Evolutionary conservation across 2,888 invertebrate species (phyloP), one percentile per base, ranked within the genome.

Genomic region (Caenorhabditis sp.): DNA sequence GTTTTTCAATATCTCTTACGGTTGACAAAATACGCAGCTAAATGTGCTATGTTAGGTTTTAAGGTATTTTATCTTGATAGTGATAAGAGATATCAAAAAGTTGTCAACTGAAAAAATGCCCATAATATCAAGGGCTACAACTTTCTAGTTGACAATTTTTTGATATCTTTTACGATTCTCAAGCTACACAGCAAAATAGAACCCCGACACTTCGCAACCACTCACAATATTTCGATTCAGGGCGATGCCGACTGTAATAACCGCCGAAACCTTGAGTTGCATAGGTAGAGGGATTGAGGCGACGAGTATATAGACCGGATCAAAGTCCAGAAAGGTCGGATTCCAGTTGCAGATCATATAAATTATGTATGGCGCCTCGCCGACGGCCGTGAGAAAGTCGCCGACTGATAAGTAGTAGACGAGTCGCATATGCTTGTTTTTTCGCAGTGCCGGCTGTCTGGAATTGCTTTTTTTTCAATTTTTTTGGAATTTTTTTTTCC

Each of bases 191-290:
- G 58, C 84, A 80, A 83, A 83, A 83, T 83, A 78, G 85, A 85
- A 85, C 85, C 80, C 72, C 50, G 85, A 84, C 85, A 85, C 87
- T 87, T 84, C 85, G 83, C 87, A 84, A 86, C 84, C 84, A 68
- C 78, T 71, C 35, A 71, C 79, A 11, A 80, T 47, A 40, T 68
- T 72, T 32, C 79, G 24, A 15, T 55, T 72, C 65, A 72, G 53
- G 4, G 79, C 79, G 9, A 80, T 68, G 22, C 62, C 65, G 22
- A 80, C 64, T 4, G 79, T 72, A 11, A 80, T 60, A 9, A 53
- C 61, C 0, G 72, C 71, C 32, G 71, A 72, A 2, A 69, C 50
- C 28, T 80, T 80, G 18, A 80, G 56, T 22, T 80, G 80, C 28
- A 72, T 72, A 3, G 80, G 80, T 0, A 80, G 53, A 0, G 80